Base-by-base conservation (phyloP, 2,797 vertebrate species). In the Hippopotamyrus pictus region DNA sequence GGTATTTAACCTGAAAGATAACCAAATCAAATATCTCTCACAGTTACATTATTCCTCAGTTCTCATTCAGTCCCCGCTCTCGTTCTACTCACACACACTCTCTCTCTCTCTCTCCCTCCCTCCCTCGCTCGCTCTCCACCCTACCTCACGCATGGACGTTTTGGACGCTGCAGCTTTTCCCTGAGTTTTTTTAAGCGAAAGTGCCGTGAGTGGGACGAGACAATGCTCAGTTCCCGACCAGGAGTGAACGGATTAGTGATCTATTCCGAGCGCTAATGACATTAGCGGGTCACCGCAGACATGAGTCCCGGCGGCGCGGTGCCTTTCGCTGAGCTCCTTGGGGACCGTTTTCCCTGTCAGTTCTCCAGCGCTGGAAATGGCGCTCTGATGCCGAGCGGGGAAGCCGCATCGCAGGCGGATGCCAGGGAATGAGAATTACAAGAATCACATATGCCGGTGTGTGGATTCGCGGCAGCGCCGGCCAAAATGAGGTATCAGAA, bases 401-500 rank as follows among this genome's bases (percentile, higher is more conserved):
- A 89, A 76, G 91, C 89, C 88, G 90, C 88, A 85, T 88, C 76
- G 44, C 89, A 89, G 93, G 93, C 94, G 94, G 95, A 96, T 95
- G 95, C 94, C 95, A 92, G 95, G 94, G 94, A 95, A 94, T 94
- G 95, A 96, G 95, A 94, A 92, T 92, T 93, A 91, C 92, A 94
- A 93, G 93, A 94, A 22, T 94, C 93, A 95, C 95, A 95, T 97
- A 96, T 96, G 95, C 95, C 94, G 95, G 93, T 90, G 94, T 94
- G 93, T 93, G 92, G 93, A 94, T 94, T 93, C 94, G 95, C 96
- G 95, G 96, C 95, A 95, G 94, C 93, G 94, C 46, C 50, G 94
- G 95, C 96, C 96, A 96, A 93, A 90, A 99, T 99, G 98, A 99
- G 98, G 96, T 99, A 99, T 95, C 98, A 99, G 97, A 99, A 99